phyloP scores from a whole-genome alignment of 2,113 vertebrate genomes.

The Entelurus aequoreus region DNA sequence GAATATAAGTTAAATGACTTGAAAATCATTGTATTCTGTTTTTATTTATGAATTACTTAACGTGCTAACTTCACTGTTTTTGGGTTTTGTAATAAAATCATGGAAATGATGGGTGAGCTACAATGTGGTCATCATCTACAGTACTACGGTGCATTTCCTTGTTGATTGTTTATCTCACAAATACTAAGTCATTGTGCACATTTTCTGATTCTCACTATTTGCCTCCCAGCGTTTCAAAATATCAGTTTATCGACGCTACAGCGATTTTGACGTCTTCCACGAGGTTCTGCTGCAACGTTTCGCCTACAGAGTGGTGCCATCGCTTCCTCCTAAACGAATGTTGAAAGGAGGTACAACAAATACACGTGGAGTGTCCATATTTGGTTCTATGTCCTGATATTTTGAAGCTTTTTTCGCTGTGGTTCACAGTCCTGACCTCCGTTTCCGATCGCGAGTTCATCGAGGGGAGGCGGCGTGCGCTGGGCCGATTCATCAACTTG shows the following conservation, averaged over 20 bases:
- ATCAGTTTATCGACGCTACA: constrained; percentile 89
- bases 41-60: no score
- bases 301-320: constrained; percentile 89
- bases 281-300: constrained; percentile 90
- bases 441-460: constrained; percentile 91
- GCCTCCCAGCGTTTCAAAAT: constrained; percentile 78
- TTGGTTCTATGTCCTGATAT: background rate
- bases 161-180: no score
- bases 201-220: constrained; percentile 1
- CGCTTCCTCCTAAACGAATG: constrained; percentile 90
- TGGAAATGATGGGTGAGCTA: no score
- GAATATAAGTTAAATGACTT: no score
- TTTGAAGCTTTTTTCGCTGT: constrained; percentile 3
- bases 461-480: constrained; percentile 82
- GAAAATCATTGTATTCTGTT: no score
- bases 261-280: constrained; percentile 94
- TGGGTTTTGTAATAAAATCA: no score
- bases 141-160: no score
- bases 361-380: background rate
- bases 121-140: no score
- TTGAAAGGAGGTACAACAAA: constrained; percentile 82
- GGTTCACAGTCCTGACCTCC: constrained; percentile 55
- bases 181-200: background rate
- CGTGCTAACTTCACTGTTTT: no score
- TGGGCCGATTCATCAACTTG: constrained; percentile 88